Conservation (phyloP, 2,113 vertebrate species). For the Rhizomys pruinosus region DNA sequence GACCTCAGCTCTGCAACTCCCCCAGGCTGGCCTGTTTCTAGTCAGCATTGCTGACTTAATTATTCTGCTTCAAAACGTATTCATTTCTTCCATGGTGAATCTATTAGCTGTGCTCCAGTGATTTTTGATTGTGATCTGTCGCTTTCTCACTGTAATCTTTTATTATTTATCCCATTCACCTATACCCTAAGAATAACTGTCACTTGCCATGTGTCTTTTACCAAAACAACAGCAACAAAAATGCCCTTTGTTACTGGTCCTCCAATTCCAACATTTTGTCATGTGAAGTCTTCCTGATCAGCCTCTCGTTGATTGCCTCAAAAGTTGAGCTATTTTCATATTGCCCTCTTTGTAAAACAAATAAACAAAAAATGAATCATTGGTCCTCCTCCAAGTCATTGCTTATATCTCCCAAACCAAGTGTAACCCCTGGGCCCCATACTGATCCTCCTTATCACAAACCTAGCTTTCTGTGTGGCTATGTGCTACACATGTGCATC, state of each 20-base stretch:
- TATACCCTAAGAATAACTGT: background rate
- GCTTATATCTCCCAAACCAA: background rate
- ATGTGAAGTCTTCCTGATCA: background rate
- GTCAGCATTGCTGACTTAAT: background rate
- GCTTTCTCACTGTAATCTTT: background rate
- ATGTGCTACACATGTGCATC: background rate
- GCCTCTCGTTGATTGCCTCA: background rate
- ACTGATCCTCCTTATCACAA: background rate
- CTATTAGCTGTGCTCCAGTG: background rate
- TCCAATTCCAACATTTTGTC: background rate
- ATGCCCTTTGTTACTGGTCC: background rate
- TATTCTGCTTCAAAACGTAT: background rate
- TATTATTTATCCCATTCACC: background rate
- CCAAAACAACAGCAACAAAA: background rate
- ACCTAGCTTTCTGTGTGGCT: background rate
- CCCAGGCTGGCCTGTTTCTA: background rate
- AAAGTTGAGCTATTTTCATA: slow-evolving; percentile 19
- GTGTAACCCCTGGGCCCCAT: background rate
- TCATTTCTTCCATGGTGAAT: background rate
- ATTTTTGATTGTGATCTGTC: background rate
- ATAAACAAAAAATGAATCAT: background rate
- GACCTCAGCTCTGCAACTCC: background rate
- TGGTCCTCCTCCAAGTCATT: background rate
- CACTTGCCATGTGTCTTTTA: background rate
- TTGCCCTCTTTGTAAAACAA: background rate